Evolutionary conservation across 2,113 vertebrate species (phyloP), one percentile per base, ranked within the genome.

Genomic region (Chelonoidis abingdonii): DNA sequence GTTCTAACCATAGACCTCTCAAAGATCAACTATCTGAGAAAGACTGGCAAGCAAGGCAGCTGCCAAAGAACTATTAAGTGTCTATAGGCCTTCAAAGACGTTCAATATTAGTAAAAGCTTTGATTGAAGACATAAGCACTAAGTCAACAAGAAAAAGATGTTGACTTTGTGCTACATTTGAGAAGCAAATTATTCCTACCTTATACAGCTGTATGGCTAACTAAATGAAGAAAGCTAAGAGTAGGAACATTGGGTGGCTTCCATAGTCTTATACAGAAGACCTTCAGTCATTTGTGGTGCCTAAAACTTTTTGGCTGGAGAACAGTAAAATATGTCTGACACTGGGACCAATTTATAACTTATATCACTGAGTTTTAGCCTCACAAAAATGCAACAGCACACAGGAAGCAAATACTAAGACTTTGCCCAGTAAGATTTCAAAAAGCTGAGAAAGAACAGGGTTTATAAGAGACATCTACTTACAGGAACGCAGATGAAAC

Each of bases 391-490:
- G 3, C 86, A 84, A 91, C 94, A 95, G 92, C 92, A 91, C 90
- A 92, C 87, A 56, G 87, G 93, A 94, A 94, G 75, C 79, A 65
- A 88, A 89, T 95, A 89, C 96, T 86, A 92, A 96, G 91, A 96
- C 69, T 76, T 84, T 89, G 89, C 89, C 89, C 4, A 9, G 86
- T 94, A 93, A 92, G 89, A 95, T 97, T 97, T 95, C 90, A 97
- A 97, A 96, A 90, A 96, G 87, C 93, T 92, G 95, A 96, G 94
- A 96, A 90, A 97, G 82, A n/a, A 96, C 94, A 95, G 95, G 94
- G 86, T 95, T 97, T 97, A 96, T 97, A 96, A 97, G 97, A 79
- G 95, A 97, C 96, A 95, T 96, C 96, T 97, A 97, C 97, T 97
- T 94, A 96, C 97, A 96, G 97, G 96, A 94, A 96, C 89, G 93